Base-by-base conservation (phyloP, 2,797 vertebrate genomes). In the Chrosomus eos region DNA sequence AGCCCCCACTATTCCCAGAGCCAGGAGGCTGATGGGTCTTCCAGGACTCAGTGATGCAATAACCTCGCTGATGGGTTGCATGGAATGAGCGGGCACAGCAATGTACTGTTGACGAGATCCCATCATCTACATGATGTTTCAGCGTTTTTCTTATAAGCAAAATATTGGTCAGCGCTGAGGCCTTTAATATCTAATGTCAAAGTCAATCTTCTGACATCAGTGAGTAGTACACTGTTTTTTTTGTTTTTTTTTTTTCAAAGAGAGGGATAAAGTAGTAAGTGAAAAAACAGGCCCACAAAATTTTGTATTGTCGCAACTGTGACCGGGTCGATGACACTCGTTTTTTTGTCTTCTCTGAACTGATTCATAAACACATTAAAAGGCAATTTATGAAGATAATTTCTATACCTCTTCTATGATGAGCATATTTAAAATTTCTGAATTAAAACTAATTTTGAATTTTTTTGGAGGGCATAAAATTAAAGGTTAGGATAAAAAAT, bases 31-130 rank as follows among this genome's bases (percentile, higher is more conserved):
- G 67, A 78, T 83, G 78, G 60, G 68, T 75, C 78, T 89, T 88
- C 81, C 85, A 88, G 75, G 71, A 80, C 38, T 73, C 70, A 53
- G 73, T 89, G 88, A 89, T 88, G 88, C 87, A 88, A 90, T 80
- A 62, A 43, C 72, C 16, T 68, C 13, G 8, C 48, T 60, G 36
- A 66, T 19, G 53, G 78, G 74, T 88, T 76, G 82, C 75, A 88
- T 67, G 70, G 55, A 51, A 82, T 45, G 38, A 86, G 60, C 68
- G 5, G 26, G 10, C 33, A 51, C 66, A 62, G 86, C 45, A 80
- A 5, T 83, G 26, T 33, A 51, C 55, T 71, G 33, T 83, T 83
- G 72, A 81, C 7, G 45, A 31, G 23, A 84, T 79, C 28, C 16
- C 48, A 40, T 58, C 60, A 68, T 62, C 31, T 67, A 77, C 38